Evolutionary conservation across 2,888 invertebrate species (phyloP), one percentile per base, ranked within the genome.

Genomic region (Ormia ochracea): DNA sequence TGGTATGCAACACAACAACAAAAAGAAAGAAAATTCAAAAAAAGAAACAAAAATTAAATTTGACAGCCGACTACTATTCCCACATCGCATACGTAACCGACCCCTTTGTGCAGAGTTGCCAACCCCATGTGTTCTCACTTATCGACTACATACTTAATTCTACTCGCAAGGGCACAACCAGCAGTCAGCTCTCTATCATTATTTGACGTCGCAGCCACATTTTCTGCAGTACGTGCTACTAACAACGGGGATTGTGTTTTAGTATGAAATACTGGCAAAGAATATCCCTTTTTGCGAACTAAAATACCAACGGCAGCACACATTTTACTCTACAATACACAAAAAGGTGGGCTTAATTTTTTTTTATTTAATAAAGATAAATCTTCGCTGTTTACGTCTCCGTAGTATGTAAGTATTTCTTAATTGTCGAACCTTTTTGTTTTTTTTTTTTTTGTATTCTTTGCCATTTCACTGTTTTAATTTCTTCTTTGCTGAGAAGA

Each of bases 261-360:
- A 78, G 58, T 61, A 23, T 41, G 23, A 56, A 73, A 70, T 33
- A 68, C 61, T 78, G 63, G 56, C 56, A 61, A 56, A 19, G 38
- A 52, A 65, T 56, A 48, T 50, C 17, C 50, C 70, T 58, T 33
- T 21, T 58, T 26, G 17, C 52, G 33, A 73, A 56, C 28, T 43
- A 58, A 28, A 45, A 48, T 33, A 73, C 48, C 56, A 79, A 76
- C 68, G 76, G 72, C 68, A 63, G 17, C 50, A 58, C 68, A 68
- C 21, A 50, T 17, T 72, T 66, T 28, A 17, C n/a, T 50, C 36
- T 52, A 10, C 19, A 61, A 61, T 48, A 65, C 5, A 63, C 4
- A 68, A 78, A 65, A 78, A 78, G 75, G 79, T 79, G 79, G 79
- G 79, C 65, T 58, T 58, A 50, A 28, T n/a, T 26, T 54, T 4